Evolutionary conservation across 2,113 vertebrate species (phyloP).

Genomic region (Larimichthys polyactis): DNA sequence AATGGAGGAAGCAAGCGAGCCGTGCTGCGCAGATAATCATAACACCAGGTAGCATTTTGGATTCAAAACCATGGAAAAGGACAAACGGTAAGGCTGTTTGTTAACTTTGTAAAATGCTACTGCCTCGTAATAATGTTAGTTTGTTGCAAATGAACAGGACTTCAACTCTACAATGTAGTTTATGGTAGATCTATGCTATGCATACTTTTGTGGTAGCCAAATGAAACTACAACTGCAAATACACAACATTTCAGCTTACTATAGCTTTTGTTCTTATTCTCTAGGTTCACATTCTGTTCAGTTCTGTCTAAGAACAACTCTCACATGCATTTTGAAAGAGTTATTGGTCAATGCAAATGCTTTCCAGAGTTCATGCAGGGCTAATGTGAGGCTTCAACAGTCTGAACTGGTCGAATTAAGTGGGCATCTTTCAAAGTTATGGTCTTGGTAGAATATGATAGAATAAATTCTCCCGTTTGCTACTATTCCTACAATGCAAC

Average conservation of each 20-base stretch:
- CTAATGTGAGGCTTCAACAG: background rate
- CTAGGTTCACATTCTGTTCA: no score
- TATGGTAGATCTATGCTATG: background rate
- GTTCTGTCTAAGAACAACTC: no score
- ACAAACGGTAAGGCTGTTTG: background rate
- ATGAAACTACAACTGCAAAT: background rate
- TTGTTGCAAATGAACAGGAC: background rate
- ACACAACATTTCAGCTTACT: background rate
- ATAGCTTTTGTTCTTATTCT: no score
- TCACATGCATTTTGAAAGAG: background rate
- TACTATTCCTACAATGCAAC: conserved; percentile 5
- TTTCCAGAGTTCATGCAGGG: background rate
- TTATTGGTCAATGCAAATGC: background rate
- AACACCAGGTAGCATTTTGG: background rate
- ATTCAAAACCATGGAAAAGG: background rate
- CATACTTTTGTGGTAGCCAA: background rate
- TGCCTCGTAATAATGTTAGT: background rate
- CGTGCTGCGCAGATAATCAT: background rate
- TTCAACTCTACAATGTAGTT: background rate
- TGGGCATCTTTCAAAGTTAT: conserved; percentile 9
- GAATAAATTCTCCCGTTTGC: conserved; percentile 12
- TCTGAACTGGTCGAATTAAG: conserved; percentile 8
- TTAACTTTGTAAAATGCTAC: background rate
- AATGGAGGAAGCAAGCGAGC: background rate
- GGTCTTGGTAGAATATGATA: background rate